Evolutionary conservation across 1,140 invertebrate species (phyloP).

Genomic region (Platyscapa corneri): DNA sequence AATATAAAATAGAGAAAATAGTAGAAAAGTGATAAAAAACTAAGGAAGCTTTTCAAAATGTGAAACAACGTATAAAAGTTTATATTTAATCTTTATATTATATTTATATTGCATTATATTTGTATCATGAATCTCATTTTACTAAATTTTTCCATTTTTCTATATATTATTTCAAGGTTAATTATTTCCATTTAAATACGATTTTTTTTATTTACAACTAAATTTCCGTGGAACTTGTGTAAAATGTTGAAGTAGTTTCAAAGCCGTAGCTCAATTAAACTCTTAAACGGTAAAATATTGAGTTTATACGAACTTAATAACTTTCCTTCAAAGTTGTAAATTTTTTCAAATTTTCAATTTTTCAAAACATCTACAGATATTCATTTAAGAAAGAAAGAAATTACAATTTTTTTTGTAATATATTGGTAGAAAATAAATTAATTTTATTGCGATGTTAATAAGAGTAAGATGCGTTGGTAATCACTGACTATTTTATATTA

Average conservation of each 20-base stretch:
- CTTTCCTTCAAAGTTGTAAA: not conserved
- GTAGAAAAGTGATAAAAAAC: too few species aligned
- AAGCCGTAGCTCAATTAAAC: not conserved
- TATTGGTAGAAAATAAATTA: not conserved
- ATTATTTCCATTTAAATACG: not conserved
- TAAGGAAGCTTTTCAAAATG: too few species aligned
- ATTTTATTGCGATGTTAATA: not conserved
- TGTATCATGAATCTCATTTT: too few species aligned
- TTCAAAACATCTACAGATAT: not conserved
- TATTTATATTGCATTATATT: not conserved
- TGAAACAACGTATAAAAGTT: not conserved
- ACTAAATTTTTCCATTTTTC: not conserved
- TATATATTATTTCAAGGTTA: not conserved
- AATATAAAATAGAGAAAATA: too few species aligned
- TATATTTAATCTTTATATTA: not conserved
- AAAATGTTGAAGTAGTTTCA: not conserved
- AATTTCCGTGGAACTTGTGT: not conserved
- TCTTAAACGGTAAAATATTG: not conserved
- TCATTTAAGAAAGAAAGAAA: not conserved
- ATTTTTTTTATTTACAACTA: not conserved
- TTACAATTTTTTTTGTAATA: not conserved
- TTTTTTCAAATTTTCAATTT: not conserved
- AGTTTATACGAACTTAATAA: constrained; percentile 19
- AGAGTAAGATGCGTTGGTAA: not conserved
- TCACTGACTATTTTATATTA: not conserved